Base-by-base conservation (phyloP, 2,888 invertebrate species). In the Cephus pygmeus region DNA sequence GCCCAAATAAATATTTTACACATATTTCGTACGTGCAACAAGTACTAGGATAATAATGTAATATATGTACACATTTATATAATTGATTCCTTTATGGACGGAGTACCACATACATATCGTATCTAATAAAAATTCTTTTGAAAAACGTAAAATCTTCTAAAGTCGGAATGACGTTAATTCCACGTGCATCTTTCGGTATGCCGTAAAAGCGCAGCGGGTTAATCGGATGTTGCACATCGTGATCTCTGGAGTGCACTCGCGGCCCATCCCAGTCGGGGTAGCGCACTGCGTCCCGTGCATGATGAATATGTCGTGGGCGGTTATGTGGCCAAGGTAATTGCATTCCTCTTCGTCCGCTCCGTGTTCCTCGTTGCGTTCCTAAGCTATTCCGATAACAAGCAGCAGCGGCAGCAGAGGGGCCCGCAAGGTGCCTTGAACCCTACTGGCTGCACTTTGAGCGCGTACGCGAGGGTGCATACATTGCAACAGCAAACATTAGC, bases 381-480 rank as follows among this genome's bases (percentile, higher is more conserved):
- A 56, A 23, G 56, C 56, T 56, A 23, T 23, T 9, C 56, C 56
- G 23, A 23, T 56, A 56, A 23, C 23, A 6, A 34, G 34, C 34
- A 34, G 34, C 34, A 34, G 34, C 34, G 9, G 34, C 15, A 6
- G 15, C 69, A 33, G 69, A 34, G 12, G 31, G 31, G 31, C 33
- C 33, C 31, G 71, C 33, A 71, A 71, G 71, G 71, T 71, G 71
- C 31, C 71, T 12, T 12, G 34, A 71, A 33, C 71, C 71, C 71
- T 34, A 31, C 33, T 31, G 79, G 79, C 79, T 83, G 85, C 85
- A 84, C 83, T 83, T 85, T 80, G 80, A 73, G 12, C 34, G 23
- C 12, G 31, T 71, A 79, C 81, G 76, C 80, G 85, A 88, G 90
- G 89, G 90, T 90, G 89, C 89, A 90, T 90, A 90, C 87, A 90